These are phyloP conservation scores for Eupelmus urozonus DNA, from an alignment of 2,888 invertebrate genomes.

Conservation along the genomic window DNA sequence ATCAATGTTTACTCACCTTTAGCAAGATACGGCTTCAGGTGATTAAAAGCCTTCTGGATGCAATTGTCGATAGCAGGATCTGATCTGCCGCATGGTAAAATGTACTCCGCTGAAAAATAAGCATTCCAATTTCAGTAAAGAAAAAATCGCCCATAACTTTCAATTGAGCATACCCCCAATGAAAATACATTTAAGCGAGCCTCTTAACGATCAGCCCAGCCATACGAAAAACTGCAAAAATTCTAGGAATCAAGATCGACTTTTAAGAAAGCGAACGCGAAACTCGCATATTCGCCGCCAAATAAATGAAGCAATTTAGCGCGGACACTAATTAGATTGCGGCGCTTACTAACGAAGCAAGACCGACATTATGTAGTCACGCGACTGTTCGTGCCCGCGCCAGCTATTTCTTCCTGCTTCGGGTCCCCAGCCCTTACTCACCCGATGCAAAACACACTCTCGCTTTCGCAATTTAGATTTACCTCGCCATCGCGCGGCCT, in stretches of 20 bases:
- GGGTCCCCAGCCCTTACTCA: neutral
- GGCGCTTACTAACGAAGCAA: neutral
- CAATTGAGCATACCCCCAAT: neutral
- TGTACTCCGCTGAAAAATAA: constrained; percentile 82
- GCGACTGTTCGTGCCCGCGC: neutral
- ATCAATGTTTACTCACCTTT: constrained; percentile 73
- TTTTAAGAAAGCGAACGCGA: neutral
- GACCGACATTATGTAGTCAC: neutral
- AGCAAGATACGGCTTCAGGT: constrained; percentile 84
- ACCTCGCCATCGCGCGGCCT: no score
- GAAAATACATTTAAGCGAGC: neutral
- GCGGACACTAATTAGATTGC: constrained; percentile 16
- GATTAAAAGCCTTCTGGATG: constrained; percentile 85
- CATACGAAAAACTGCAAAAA: neutral
- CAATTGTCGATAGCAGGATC: constrained; percentile 84
- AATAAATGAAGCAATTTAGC: neutral
- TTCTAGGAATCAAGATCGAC: no score
- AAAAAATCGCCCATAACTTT: neutral
- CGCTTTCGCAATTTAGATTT: neutral
- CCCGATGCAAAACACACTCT: neutral
- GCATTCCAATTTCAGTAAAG: neutral
- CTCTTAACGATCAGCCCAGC: no score
- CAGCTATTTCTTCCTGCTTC: neutral
- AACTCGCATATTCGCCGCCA: neutral
- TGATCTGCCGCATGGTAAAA: constrained; percentile 83